Percentiles rank a stretch among this genome's conserved stretches.
phyloP scores from a whole-genome alignment of 1,140 invertebrate genomes.

The Drosophila pruinosa region DNA sequence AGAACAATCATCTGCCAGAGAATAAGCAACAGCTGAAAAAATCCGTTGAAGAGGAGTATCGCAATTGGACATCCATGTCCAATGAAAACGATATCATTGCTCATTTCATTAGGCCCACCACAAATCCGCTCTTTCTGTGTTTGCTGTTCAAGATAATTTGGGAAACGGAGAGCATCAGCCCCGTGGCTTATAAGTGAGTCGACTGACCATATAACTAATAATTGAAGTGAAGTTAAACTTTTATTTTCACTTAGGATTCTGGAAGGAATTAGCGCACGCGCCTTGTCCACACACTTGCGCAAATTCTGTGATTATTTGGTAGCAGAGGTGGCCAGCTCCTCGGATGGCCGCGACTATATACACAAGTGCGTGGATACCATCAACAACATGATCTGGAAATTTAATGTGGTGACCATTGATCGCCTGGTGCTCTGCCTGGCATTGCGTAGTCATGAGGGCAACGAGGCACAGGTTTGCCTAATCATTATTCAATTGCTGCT shows the following conservation, averaged over 20 bases:
- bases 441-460: slow-evolving; percentile 93
- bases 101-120: slow-evolving; percentile 95
- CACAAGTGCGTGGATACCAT: slow-evolving; percentile 97
- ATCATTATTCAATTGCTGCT: slow-evolving; percentile 96
- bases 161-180: slow-evolving; percentile 95
- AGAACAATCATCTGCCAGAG: slow-evolving; percentile 92
- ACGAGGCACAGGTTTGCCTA: slow-evolving; percentile 95
- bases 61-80: slow-evolving; percentile 98
- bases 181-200: slow-evolving; percentile 95
- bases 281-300: slow-evolving; percentile 93
- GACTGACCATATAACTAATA: neutral
- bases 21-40: slow-evolving; percentile 95
- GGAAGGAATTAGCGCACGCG: slow-evolving; percentile 95
- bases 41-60: slow-evolving; percentile 96
- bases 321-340: slow-evolving; percentile 93
- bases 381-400: slow-evolving; percentile 98
- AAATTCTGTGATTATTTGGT: slow-evolving; percentile 98
- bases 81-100: slow-evolving; percentile 98
- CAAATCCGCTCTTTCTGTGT: slow-evolving; percentile 94
- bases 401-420: slow-evolving; percentile 97
- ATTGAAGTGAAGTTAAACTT: neutral
- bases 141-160: slow-evolving; percentile 98
- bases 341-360: slow-evolving; percentile 90
- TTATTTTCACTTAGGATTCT: slow-evolving; percentile 88
- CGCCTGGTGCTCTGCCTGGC: slow-evolving; percentile 94